Percentiles rank a stretch among this genome's conserved stretches.
Evolutionary conservation across 2,888 invertebrate species (phyloP).

Genomic region (Tinea trinotella): DNA sequence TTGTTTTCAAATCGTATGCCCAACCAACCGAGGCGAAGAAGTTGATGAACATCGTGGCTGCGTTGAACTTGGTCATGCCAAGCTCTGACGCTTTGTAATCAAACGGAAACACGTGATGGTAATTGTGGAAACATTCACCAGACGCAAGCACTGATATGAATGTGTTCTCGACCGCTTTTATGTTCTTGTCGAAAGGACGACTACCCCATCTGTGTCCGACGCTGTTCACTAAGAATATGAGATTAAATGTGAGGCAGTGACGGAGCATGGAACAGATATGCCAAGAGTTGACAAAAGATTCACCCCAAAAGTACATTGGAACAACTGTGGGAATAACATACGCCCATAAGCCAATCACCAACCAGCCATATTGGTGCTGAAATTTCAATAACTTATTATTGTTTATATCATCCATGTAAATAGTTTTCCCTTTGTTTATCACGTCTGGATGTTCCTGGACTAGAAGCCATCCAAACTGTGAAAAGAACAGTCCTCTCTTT

Average conservation of each 20-base stretch:
- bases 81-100: constrained; percentile 22
- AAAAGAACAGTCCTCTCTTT: too few species aligned
- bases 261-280: constrained; percentile 22
- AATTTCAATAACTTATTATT: constrained; percentile 19
- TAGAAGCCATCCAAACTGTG: constrained; percentile 21
- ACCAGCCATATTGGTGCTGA: constrained; percentile 20
- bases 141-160: constrained; percentile 20
- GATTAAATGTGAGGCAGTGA: constrained; percentile 21
- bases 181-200: constrained; percentile 19
- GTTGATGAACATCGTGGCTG: constrained; percentile 37
- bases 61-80: constrained; percentile 32
- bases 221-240: constrained; percentile 22
- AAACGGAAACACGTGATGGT: constrained; percentile 21
- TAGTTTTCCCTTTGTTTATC: constrained; percentile 20
- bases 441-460: constrained; percentile 21
- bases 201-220: constrained; percentile 20
- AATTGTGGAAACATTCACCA: constrained; percentile 22
- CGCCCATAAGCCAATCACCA: constrained; percentile 22
- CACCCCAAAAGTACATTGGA: constrained; percentile 21
- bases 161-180: constrained; percentile 17
- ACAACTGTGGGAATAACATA: constrained; percentile 21
- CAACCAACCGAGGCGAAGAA: constrained; percentile 30
- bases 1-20: constrained; percentile 21
- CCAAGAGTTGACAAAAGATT: constrained; percentile 20
- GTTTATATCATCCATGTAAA: constrained; percentile 22